Evolutionary conservation across 2,797 vertebrate species (phyloP), one percentile per base, ranked within the genome.

Genomic region (Vespertilio murinus): DNA sequence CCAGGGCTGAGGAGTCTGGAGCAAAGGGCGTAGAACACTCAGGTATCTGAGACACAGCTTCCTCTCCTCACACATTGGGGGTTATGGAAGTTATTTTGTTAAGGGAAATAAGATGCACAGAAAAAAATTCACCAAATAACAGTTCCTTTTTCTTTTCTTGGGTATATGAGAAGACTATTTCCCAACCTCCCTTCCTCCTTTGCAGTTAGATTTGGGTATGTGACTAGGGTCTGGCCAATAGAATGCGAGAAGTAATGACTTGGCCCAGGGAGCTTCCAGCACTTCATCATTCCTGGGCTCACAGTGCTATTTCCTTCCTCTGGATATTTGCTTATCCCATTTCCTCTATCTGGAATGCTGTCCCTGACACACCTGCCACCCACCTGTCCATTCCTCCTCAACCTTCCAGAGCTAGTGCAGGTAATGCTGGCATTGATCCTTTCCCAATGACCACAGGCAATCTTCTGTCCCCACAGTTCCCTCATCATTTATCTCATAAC

Each of bases 111-210:
- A 90, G n/a, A n/a, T 8, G 14, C 30, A 6, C 61, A 40, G 73
- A 83, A 54, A 67, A 79, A 83, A 54, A n/a, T 52, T 78, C 73
- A 33, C 22, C 88, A 52, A 93, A 85, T 93, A 25, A 40, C 30
- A 56, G 16, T 54, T 81, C 33, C 3, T 77, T 77, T 79, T 92
- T 64, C 47, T 87, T 65, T 82, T 40, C 47, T 77, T 90, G 20
- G 17, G 42, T 17, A 20, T 16, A 9, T 54, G 56, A 81, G 42
- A 81, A 59, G 23, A 64, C 18, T 85, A 78, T 54, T 69, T 84
- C 25, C n/a, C 90, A 79, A 35, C 23, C 20, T 84, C 47, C 8
- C 45, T 77, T 59, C 28, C 17, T 84, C 42, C 8, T 38, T 77
- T 59, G 30, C 25, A 56, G 30, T 83, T 90, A 40, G 84, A 45